Evolutionary conservation across 2,888 invertebrate species (phyloP), one percentile per base, ranked within the genome.

Genomic region (Cantharis lateralis): DNA sequence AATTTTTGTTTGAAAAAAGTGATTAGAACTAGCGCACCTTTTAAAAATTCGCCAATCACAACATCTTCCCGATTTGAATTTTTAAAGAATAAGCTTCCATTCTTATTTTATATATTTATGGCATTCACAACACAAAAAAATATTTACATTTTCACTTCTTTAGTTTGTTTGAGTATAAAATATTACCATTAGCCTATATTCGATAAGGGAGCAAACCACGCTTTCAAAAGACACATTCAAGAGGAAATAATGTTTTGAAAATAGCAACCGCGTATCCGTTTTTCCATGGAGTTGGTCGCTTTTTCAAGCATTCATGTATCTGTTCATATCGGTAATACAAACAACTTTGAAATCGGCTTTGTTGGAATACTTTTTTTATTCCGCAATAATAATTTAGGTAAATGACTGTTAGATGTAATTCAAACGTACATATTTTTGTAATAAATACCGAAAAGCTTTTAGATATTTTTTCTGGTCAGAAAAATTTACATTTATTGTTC

Each of bases 211-310:
- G 82, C 79, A 75, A 81, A 79, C 83, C 78, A 80, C 80, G 80
- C 83, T 84, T 83, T 85, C 83, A 86, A 86, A 86, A 84, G 86
- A 82, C 81, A 84, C 84, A 83, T 82, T 83, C 85, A 83, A 83
- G 86, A 82, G 85, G 86, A 86, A 86, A 83, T 86, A 86, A 86
- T 85, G 85, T 83, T 85, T 84, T 83, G 84, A 86, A 86, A 87
- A 86, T 85, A 84, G 84, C 84, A 83, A 79, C 70, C 76, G 74
- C 79, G 81, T 82, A 79, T 80, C 80, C 77, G 77, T 79, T 79
- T 77, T 79, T 78, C 76, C 78, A 73, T 75, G 70, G 70, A 78
- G 75, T 78, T 78, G 75, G 70, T 71, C 72, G 75, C 77, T 77
- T 62, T 77, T 71, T 63, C 68, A 68, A 62, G 70, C 77, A 71